These are phyloP conservation scores for Hesperia comma DNA, from an alignment of 2,888 invertebrate genomes.

Conservation along the genomic window DNA sequence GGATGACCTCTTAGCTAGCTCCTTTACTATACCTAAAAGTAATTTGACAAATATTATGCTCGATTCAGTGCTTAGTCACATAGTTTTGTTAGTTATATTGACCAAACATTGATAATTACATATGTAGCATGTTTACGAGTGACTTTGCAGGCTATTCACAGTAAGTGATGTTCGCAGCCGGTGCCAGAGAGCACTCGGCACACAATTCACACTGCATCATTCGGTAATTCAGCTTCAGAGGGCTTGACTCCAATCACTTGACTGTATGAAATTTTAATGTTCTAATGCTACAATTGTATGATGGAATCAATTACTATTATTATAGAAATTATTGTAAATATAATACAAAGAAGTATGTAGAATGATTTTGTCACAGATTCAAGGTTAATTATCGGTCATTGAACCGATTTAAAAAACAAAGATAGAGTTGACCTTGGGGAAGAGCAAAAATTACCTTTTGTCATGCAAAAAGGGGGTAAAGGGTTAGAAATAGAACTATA, in stretches of 20 bases:
- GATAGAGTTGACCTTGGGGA: too few species aligned
- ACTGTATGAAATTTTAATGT: constrained; percentile 53
- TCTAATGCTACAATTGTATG: neutral
- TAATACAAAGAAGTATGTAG: too few species aligned
- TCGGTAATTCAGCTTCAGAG: constrained; percentile 57
- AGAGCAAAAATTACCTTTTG: too few species aligned
- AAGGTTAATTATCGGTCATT: too few species aligned
- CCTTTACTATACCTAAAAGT: too few species aligned
- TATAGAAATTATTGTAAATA: too few species aligned
- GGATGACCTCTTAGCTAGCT: too few species aligned
- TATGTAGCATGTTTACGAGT: constrained; percentile 14
- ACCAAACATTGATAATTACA: neutral
- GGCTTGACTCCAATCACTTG: constrained; percentile 61
- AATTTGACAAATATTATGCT: too few species aligned
- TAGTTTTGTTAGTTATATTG: neutral
- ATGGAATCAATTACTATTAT: neutral
- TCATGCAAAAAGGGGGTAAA: too few species aligned
- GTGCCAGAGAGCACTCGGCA: constrained; percentile 50
- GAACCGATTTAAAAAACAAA: too few species aligned
- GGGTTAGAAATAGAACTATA: too few species aligned
- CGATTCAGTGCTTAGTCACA: too few species aligned
- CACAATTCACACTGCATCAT: constrained; percentile 62
- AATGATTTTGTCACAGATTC: neutral
- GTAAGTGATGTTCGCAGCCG: constrained; percentile 20
- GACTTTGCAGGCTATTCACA: constrained; percentile 16